These are phyloP conservation scores for Lithophane semibrunnea DNA, from an alignment of 2,888 invertebrate species.

Conservation along the genomic window DNA sequence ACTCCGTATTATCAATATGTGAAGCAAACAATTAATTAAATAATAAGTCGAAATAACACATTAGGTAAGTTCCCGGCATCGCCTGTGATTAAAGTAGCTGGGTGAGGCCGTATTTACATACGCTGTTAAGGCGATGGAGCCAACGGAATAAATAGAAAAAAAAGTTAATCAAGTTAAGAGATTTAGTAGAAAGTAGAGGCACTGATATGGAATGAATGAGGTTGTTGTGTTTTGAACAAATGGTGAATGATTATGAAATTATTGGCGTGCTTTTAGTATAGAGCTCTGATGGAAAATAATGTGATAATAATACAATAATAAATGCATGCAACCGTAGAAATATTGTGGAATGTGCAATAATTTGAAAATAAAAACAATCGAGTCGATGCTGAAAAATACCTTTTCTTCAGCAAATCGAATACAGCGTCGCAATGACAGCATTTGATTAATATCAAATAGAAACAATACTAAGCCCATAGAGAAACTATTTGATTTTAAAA, in stretches of 20 bases:
- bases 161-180: slow-evolving; percentile 34
- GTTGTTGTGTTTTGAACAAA: not conserved
- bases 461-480: not conserved
- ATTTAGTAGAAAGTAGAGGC: slow-evolving; percentile 11
- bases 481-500: not conserved
- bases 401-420: not conserved
- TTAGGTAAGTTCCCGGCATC: slow-evolving; percentile 40
- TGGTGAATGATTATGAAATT: not conserved
- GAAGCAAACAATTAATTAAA: slow-evolving; percentile 50
- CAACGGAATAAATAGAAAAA: slow-evolving; percentile 4
- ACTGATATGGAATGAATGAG: not conserved
- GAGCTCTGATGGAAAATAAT: not conserved
- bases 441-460: not conserved
- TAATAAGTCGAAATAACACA: slow-evolving; percentile 66
- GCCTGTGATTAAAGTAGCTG: slow-evolving; percentile 63
- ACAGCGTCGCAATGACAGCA: not conserved
- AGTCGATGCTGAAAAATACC: not conserved
- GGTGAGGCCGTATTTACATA: slow-evolving; percentile 67
- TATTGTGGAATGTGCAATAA: not conserved
- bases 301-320: not conserved
- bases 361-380: not conserved
- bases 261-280: not conserved
- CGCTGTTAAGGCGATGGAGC: slow-evolving; percentile 56
- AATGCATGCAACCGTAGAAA: not conserved
- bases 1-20: not conserved